A percentile compares a stretch with the other conserved stretches of the same genome.
Evolutionary conservation across 1,140 invertebrate species (phyloP).

Genomic region (Xylocopa sonorina): DNA sequence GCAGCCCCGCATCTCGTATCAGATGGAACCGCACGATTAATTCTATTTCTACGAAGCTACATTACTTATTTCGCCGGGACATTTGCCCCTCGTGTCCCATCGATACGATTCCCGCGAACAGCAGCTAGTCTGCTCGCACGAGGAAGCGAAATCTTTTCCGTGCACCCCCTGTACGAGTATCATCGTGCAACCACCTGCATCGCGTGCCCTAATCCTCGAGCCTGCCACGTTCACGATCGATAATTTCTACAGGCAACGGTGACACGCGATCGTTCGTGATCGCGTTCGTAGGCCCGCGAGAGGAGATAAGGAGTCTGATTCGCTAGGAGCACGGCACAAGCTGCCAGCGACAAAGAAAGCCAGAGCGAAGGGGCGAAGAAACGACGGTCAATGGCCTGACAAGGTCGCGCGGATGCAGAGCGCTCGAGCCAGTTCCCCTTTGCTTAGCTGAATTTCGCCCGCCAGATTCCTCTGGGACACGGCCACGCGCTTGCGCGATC

Average conservation of each 20-base stretch:
- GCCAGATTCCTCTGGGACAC: slow-evolving; percentile 45
- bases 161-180: not conserved
- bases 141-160: not conserved
- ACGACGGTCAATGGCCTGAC: slow-evolving; percentile 77
- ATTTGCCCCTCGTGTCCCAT: too few species aligned
- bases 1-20: too few species aligned
- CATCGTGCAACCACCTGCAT: not conserved
- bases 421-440: slow-evolving; percentile 12
- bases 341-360: slow-evolving; percentile 58
- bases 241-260: not conserved
- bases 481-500: not conserved
- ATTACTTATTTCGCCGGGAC: too few species aligned
- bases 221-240: not conserved
- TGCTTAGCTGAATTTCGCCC: slow-evolving; percentile 19
- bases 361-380: slow-evolving; percentile 37
- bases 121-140: too few species aligned
- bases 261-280: not conserved
- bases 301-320: slow-evolving; percentile 50
- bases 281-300: slow-evolving; percentile 12
- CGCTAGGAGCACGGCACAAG: slow-evolving; percentile 53
- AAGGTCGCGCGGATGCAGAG: slow-evolving; percentile 75
- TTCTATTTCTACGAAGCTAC: too few species aligned
- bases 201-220: not conserved
- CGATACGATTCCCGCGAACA: too few species aligned
- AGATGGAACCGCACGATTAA: too few species aligned